Evolutionary conservation across 2,113 vertebrate species (phyloP), one percentile per base, ranked within the genome.

Genomic region (Sakesphorus luctuosus): DNA sequence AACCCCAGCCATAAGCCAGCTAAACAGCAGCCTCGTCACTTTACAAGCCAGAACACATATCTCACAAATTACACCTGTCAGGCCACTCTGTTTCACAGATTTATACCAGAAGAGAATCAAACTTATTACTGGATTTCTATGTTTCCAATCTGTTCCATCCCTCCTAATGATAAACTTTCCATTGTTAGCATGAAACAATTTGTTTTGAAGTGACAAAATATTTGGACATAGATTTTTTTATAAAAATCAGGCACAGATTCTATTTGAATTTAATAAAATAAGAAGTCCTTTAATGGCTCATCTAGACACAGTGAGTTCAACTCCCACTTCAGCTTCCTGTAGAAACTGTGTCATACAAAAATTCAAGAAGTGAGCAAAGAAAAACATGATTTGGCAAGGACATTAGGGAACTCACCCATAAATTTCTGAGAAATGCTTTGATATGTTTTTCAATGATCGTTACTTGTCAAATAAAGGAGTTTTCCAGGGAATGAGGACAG

Each of bases 31-130:
- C 38, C 46, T 83, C 59, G 43, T 18, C n/a, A 58, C 20, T 93
- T 92, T 75, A 94, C 81, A 94, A 94, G 71, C 74, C 93, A 96
- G 72, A 68, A 17, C 52, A 85, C 17, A 17, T 49, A 62, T 90
- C 85, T 95, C 49, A 49, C 47, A 82, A 96, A 78, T 5, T 20
- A 50, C 38, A 93, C 50, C 75, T 71, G 66, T 55, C 78, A 81
- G 85, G 62, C 11, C 73, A 69, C 29, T 63, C 40, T 63, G 18
- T 52, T 89, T 56, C 63, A 85, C 50, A 75, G n/a, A 65, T 93
- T 94, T 92, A 55, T 63, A 81, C n/a, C 31, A 78, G 33, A 36
- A 44, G 5, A 65, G 31, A 69, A 78, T 65, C 38, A 65, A 79
- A 78, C 29, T 82, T 18, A 56, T 73, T 67, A 61, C 26, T 92